Base-by-base conservation (phyloP, 2,113 vertebrate genomes). In the Petaurus breviceps region DNA sequence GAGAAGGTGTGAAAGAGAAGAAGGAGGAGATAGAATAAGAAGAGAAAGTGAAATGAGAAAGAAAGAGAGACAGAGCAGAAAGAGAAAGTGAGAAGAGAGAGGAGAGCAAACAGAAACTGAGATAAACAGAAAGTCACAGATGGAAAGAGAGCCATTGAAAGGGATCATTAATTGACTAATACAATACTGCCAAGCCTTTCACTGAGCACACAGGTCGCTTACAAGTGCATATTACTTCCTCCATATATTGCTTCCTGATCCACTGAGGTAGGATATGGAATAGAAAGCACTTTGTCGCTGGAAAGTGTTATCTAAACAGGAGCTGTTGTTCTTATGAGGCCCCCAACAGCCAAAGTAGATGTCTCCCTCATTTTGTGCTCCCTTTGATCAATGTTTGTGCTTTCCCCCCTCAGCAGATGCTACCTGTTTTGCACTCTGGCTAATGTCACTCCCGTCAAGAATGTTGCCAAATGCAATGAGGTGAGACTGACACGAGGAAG, bases 401-500 rank as follows among this genome's bases (percentile, higher is more conserved):
- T 92, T 92, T 89, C 50, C 2, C 49, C 90, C 84, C 91, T 92
- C 92, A 92, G 96, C 96, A 94, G 95, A 54, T 9, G 6, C 92
- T 93, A 90, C 95, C 95, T 96, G 95, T 96, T 97, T 91, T 97
- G 94, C 93, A 95, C 96, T 95, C 92, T 91, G 94, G 94, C 94
- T 95, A 97, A 12, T 97, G 98, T 98, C 96, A 93, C 93, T 57
- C 92, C 94, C 16, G 0, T 91, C 92, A 97, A 95, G 52, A 96
- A 91, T n/a, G 7, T 90, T 97, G 96, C 92, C 97, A 97, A 19
- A 95, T 16, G 96, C 95, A 97, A 94, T 90, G 96, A 98, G 95
- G 93, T 97, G 37, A 0, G 55, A 97, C 95, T 95, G 94, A 96
- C 1, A 51, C 94, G 90, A 94, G 97, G 94, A 94, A 96, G 90